Conservation (phyloP, 1,140 invertebrate genomes). For the Bradysia coprophila region DNA sequence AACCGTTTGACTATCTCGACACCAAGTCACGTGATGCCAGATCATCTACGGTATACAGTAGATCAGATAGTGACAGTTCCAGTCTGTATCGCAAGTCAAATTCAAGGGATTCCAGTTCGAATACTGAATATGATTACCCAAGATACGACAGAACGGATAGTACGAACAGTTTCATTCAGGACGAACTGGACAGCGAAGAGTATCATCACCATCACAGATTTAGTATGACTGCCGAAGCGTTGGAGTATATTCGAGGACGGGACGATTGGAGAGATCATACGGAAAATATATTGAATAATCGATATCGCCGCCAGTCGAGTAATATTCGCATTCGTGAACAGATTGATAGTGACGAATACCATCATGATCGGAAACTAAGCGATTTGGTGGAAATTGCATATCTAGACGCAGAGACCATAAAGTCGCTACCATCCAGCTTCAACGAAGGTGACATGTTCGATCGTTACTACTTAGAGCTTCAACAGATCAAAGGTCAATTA, state of each 20-base stretch:
- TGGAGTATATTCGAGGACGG: background rate
- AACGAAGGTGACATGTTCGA: background rate
- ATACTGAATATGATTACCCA: no score
- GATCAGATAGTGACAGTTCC: no score
- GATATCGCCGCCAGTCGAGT: no score
- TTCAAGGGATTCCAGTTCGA: no score
- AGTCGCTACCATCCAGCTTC: background rate
- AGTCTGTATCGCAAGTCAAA: no score
- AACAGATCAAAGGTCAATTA: background rate
- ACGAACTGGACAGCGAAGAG: background rate
- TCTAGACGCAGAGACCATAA: background rate
- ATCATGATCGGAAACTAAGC: background rate
- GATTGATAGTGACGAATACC: constrained; percentile 2
- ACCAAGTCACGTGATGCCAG: no score
- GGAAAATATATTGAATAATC: no score
- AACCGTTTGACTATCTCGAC: no score
- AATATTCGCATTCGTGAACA: background rate
- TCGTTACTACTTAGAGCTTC: background rate
- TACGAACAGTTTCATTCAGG: no score
- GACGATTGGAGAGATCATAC: background rate
- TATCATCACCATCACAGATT: background rate
- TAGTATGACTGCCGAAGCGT: background rate
- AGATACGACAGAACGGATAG: no score
- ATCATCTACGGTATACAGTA: no score
- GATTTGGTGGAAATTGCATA: no score